Evolutionary conservation across 2,113 vertebrate genomes (phyloP).

Genomic region (Platichthys stellatus): DNA sequence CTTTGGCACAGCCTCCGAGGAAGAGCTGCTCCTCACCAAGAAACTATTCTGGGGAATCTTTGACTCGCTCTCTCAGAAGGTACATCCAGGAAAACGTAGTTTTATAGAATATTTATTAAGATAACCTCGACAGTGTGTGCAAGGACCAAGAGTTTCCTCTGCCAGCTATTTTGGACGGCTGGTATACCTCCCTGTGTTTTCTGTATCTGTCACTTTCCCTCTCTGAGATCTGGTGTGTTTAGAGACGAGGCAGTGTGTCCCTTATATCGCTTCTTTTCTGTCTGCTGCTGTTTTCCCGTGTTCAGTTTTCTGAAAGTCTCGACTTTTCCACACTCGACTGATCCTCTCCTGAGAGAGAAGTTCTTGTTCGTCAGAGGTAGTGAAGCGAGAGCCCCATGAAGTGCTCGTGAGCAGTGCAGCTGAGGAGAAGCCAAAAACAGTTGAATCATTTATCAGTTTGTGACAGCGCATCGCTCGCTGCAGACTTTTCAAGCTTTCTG

Average conservation of each 20-base stretch:
- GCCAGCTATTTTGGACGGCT: neutral
- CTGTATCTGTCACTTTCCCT: neutral
- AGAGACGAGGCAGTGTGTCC: neutral
- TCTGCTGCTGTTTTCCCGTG: constrained; percentile 4
- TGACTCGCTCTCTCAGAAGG: constrained; percentile 95
- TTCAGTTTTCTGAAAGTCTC: neutral
- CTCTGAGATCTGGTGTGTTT: neutral
- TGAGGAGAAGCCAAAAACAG: constrained; percentile 42
- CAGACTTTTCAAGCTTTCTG: constrained; percentile 18
- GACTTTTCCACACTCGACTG: constrained; percentile 11
- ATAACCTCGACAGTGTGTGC: neutral
- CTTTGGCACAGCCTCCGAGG: constrained; percentile 91
- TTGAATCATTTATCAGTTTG: constrained; percentile 72
- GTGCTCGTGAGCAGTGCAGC: constrained; percentile 42
- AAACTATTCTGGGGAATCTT: constrained; percentile 99
- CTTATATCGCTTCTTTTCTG: neutral
- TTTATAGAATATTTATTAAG: neutral
- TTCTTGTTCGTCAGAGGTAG: constrained; percentile 37
- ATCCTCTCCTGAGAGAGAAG: constrained; percentile 21
- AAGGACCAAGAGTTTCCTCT: neutral
- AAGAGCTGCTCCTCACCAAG: constrained; percentile 95
- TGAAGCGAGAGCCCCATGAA: constrained; percentile 43
- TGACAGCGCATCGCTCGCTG: constrained; percentile 42
- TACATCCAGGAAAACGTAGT: constrained; percentile 62
- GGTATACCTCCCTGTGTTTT: neutral